These are phyloP conservation scores for Clarias macrocephalus DNA, from an alignment of 2,113 vertebrate genomes.

Conservation along the genomic window DNA sequence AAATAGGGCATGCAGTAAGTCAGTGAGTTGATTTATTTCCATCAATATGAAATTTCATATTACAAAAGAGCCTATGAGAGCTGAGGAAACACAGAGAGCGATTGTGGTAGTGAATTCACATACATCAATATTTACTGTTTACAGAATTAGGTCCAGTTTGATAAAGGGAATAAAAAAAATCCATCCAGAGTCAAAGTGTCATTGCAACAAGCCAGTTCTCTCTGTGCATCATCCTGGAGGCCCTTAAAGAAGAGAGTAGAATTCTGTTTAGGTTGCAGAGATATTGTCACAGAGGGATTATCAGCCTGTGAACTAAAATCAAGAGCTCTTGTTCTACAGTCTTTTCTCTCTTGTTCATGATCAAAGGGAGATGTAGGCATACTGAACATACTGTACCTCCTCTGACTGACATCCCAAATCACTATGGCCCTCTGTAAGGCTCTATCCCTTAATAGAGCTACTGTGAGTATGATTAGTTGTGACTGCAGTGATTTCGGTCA, in stretches of 20 bases:
- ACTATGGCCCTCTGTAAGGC: not conserved
- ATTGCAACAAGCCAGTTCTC: not conserved
- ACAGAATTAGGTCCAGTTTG: not conserved
- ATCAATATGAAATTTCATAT: not conserved
- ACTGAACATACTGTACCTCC: not conserved
- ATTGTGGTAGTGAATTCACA: not conserved
- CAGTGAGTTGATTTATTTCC: not conserved
- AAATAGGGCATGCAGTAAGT: not conserved
- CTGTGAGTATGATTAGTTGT: not conserved
- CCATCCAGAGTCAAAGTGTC: not conserved
- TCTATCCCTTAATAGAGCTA: not conserved
- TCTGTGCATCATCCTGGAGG: not conserved
- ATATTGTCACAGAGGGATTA: not conserved
- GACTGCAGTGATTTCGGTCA: not conserved
- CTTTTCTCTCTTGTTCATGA: not conserved
- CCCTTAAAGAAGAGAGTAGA: not conserved
- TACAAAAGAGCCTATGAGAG: not conserved
- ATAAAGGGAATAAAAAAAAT: not conserved
- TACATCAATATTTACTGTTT: not conserved
- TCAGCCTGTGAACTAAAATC: not conserved
- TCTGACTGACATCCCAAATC: not conserved
- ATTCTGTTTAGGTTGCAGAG: not conserved
- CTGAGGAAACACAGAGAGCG: not conserved
- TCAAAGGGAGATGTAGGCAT: not conserved
- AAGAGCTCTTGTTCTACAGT: not conserved